Conservation (phyloP, 2,888 invertebrate genomes). For the Chymomyza amoena region DNA sequence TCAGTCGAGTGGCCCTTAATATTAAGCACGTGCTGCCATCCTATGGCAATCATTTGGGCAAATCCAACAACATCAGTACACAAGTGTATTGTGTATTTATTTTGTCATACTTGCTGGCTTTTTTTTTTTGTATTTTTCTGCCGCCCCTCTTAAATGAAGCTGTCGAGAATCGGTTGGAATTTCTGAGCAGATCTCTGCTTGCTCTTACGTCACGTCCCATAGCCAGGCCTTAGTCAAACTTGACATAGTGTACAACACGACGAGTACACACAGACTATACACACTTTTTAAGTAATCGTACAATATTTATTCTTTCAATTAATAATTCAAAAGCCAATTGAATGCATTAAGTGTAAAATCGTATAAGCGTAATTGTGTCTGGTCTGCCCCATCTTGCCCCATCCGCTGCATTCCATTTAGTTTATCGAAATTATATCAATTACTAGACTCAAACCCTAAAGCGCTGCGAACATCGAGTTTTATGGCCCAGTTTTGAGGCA, state of each 20-base stretch:
- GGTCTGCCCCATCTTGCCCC: constrained; percentile 2
- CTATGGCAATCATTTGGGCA: constrained; percentile 3
- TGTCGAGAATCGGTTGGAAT: constrained; percentile 6
- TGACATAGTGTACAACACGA: not conserved
- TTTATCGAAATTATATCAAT: constrained; percentile 69
- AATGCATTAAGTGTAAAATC: constrained; percentile 66
- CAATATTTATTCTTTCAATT: constrained; percentile 53
- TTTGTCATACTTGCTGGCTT: not conserved
- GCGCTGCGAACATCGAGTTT: not conserved
- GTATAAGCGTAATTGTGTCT: constrained; percentile 54
- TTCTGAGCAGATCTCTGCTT: not conserved
- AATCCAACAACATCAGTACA: not conserved
- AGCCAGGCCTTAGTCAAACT: constrained; percentile 5
- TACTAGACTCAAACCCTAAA: constrained; percentile 27
- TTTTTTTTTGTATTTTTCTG: not conserved
- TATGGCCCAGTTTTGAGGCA: no score
- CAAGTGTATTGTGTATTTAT: constrained; percentile 3
- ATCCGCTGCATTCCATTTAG: constrained; percentile 57
- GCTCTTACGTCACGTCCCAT: constrained; percentile 6
- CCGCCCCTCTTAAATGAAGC: not conserved
- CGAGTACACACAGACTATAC: not conserved
- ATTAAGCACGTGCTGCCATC: constrained; percentile 39
- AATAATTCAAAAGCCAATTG: constrained; percentile 72
- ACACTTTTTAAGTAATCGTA: not conserved
- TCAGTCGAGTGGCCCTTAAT: constrained; percentile 43